Evolutionary conservation across 2,113 vertebrate genomes (phyloP), one percentile per base, ranked within the genome.

Genomic region (Oceanites oceanicus): DNA sequence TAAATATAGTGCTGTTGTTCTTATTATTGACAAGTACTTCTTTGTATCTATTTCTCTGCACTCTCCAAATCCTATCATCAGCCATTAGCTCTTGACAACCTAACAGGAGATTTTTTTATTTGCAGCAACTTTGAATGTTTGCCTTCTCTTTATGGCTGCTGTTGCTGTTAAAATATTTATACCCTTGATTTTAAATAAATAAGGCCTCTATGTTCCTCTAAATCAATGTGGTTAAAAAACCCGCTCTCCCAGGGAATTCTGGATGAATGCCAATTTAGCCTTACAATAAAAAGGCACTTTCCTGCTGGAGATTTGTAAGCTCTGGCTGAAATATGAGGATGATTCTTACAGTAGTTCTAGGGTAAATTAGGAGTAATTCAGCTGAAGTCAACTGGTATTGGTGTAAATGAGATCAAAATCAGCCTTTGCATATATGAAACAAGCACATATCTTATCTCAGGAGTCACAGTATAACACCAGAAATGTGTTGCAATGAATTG

Each of bases 241-340:
- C 3, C 36, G 80, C 91, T 78, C 30, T 91, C 83, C 23, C 61
- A 78, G 59, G 49, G 73, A 94, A 89, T 95, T 92, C 40, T 94
- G 72, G 58, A 86, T 84, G 78, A 94, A 92, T 50, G 47, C 34
- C n/a, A 94, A 74, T 96, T 96, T 94, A 96, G 45, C 63, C 62
- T 89, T 89, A 55, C 76, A 88, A 88, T 93, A 88, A 96, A 95
- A 97, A 92, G 77, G 78, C 40, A 55, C 47, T 97, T 95, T 96
- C 50, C 11, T 17, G 40, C 76, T 95, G 72, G 91, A 97, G 78
- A 96, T 88, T 88, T 95, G n/a, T 87, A 94, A 96, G 67, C 74
- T 87, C 77, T 97, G 75, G 53, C 49, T 98, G 96, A 98, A 97
- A 97, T 95, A 92, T 58, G 82, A 97, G 92, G 80, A 94, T 94